phyloP scores from a whole-genome alignment of 2,113 vertebrate genomes.

The Apteryx owenii region DNA sequence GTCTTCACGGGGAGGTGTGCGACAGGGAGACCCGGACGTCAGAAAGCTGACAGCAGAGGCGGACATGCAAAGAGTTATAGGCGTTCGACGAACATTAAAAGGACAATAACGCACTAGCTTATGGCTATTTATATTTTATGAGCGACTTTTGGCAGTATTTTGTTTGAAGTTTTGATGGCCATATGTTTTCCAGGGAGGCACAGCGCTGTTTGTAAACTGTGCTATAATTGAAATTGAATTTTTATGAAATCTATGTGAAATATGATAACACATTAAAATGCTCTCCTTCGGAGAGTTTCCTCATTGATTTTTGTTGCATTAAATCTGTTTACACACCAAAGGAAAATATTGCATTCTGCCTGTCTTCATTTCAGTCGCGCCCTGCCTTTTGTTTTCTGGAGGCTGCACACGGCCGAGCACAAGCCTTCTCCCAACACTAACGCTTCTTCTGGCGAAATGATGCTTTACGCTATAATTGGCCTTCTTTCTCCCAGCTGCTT shows the following conservation, averaged over 20 bases:
- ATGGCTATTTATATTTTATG: slow-evolving; percentile 71
- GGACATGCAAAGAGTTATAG: slow-evolving; percentile 42
- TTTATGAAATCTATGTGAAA: slow-evolving; percentile 71
- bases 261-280: slow-evolving; percentile 72
- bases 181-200: slow-evolving; percentile 71
- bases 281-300: slow-evolving; percentile 64
- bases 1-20: not conserved
- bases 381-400: slow-evolving; percentile 60
- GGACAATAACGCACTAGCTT: slow-evolving; percentile 70
- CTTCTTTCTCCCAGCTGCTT: slow-evolving; percentile 27
- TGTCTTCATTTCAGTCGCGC: slow-evolving; percentile 56
- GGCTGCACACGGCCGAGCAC: slow-evolving; percentile 23
- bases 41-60: slow-evolving; percentile 22
- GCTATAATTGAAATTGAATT: slow-evolving; percentile 76
- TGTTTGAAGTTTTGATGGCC: slow-evolving; percentile 74
- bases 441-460: slow-evolving; percentile 5
- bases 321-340: slow-evolving; percentile 72
- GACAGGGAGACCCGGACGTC: not conserved
- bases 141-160: slow-evolving; percentile 64
- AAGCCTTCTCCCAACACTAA: slow-evolving; percentile 11
- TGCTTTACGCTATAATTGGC: slow-evolving; percentile 1
- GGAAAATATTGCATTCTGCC: slow-evolving; percentile 67
- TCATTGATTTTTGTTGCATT: slow-evolving; percentile 72
- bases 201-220: slow-evolving; percentile 61
- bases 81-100: slow-evolving; percentile 64